Evolutionary conservation across 2,888 invertebrate species (phyloP).

Genomic region (Crematogaster levior): DNA sequence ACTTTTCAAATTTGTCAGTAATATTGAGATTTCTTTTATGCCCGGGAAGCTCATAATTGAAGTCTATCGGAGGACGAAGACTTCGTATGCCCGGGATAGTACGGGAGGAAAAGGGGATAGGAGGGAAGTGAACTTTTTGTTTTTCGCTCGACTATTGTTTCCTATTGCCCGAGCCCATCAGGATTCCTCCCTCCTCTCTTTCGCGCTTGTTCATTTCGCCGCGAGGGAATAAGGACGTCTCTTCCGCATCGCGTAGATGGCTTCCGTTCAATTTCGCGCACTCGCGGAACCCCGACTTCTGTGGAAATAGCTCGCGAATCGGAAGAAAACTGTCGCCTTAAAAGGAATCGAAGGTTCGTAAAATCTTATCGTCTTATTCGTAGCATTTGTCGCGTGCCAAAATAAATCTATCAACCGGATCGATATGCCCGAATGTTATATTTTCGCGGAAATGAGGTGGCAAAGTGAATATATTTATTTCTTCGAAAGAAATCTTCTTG

Average conservation of each 20-base stretch:
- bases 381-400: conserved; percentile 19
- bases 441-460: not conserved
- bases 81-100: conserved; percentile 59
- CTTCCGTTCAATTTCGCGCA: conserved; percentile 81
- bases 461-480: not conserved
- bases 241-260: conserved; percentile 74
- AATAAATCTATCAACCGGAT: conserved; percentile 37
- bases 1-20: conserved; percentile 85
- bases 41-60: conserved; percentile 83
- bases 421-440: not conserved
- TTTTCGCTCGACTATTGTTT: conserved; percentile 84
- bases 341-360: conserved; percentile 63
- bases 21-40: conserved; percentile 86
- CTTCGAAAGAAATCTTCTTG: not conserved
- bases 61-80: conserved; percentile 82
- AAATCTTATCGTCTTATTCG: conserved; percentile 69
- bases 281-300: conserved; percentile 55
- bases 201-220: conserved; percentile 49
- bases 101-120: conserved; percentile 53
- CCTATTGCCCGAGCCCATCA: conserved; percentile 78
- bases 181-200: conserved; percentile 64
- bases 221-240: conserved; percentile 64
- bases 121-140: conserved; percentile 82
- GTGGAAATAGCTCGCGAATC: conserved; percentile 70
- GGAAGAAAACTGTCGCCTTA: conserved; percentile 63